Percentiles rank a stretch among this genome's conserved stretches.
Conservation (phyloP, 2,888 invertebrate species). For the Panzeria rudis region DNA sequence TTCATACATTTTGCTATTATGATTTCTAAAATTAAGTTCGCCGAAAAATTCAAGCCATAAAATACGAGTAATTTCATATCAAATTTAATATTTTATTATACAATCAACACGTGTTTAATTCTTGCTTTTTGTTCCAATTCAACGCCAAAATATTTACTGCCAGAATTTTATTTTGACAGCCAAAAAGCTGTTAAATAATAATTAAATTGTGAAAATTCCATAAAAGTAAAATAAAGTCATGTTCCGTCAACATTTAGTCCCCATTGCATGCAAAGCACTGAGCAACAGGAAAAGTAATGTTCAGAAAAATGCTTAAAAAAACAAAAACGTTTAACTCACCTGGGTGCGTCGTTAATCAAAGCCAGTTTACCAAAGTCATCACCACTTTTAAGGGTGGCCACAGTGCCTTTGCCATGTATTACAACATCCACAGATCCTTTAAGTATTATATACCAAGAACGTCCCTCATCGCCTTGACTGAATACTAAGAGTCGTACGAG, state of each 20-base stretch:
- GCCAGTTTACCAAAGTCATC: constrained; percentile 95
- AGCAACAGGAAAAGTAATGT: neutral
- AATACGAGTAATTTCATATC: neutral
- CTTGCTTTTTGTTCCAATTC: neutral
- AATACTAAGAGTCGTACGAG: constrained; percentile 85
- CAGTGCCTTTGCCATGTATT: constrained; percentile 93
- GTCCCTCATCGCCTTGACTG: constrained; percentile 93
- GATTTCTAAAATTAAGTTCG: neutral
- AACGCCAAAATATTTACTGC: constrained; percentile 12
- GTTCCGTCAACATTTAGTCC: constrained; percentile 6
- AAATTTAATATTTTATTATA: neutral
- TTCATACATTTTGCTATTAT: neutral
- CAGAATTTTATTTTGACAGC: constrained; percentile 39
- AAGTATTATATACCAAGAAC: constrained; percentile 93
- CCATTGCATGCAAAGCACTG: constrained; percentile 12
- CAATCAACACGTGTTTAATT: constrained; percentile 18
- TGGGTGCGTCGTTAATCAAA: constrained; percentile 92
- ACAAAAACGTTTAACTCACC: constrained; percentile 84
- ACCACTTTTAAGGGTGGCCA: constrained; percentile 91
- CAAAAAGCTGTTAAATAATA: constrained; percentile 57
- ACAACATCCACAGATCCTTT: constrained; percentile 93
- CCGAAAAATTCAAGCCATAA: neutral
- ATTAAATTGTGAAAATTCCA: constrained; percentile 54
- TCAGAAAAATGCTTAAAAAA: neutral
- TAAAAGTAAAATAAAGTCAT: constrained; percentile 24